Conservation (phyloP, 2,113 vertebrate species). For the Dissostichus mawsoni region DNA sequence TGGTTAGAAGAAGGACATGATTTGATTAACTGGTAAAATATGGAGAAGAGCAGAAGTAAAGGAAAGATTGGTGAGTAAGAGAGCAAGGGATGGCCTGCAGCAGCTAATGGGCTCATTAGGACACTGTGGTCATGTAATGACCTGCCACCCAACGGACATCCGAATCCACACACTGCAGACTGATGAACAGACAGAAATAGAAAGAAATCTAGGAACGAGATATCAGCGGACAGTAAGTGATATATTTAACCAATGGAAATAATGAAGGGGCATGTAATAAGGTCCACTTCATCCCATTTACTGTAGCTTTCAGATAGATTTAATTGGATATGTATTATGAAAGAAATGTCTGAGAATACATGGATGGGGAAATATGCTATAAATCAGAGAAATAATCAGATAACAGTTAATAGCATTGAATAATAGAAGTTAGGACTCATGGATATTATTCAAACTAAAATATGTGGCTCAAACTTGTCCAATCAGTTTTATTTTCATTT, state of each 20-base stretch:
- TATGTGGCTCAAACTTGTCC: not conserved
- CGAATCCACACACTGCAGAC: conserved; percentile 23
- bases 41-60: conserved; percentile 36
- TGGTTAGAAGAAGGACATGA: conserved; percentile 18
- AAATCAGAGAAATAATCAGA: not conserved
- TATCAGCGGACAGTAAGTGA: not conserved
- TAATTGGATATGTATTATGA: conserved; percentile 3
- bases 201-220: conserved; percentile 26
- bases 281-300: not conserved
- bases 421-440: not conserved
- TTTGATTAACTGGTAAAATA: conserved; percentile 44
- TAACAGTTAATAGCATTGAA: not conserved
- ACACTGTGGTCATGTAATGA: conserved; percentile 62
- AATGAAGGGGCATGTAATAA: not conserved
- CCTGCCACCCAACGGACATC: conserved; percentile 53
- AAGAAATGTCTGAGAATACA: not conserved
- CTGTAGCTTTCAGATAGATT: conserved; percentile 5
- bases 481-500: not conserved
- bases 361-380: not conserved
- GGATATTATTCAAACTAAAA: not conserved
- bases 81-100: conserved; percentile 33
- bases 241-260: conserved; percentile 4
- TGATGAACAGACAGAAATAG: conserved; percentile 47
- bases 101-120: conserved; percentile 75
- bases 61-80: conserved; percentile 16